Percentiles rank a stretch among this genome's conserved stretches.
These are phyloP conservation scores for Amiota mariae DNA, from an alignment of 2,888 invertebrate species.

Conservation along the genomic window DNA sequence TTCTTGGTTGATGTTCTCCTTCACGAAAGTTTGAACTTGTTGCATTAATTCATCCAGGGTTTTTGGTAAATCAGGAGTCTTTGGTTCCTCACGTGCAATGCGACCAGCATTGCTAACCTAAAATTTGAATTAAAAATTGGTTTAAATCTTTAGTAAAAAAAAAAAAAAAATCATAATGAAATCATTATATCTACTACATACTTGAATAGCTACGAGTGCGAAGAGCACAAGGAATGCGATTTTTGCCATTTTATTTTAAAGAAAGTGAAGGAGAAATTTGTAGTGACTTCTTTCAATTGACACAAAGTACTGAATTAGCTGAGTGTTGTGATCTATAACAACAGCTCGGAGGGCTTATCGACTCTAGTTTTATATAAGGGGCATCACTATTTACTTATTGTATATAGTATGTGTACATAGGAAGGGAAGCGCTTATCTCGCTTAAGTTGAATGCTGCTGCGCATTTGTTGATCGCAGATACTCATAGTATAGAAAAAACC, in stretches of 20 bases:
- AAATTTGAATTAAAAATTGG: constrained; percentile 1
- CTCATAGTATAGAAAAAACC: neutral
- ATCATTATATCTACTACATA: neutral
- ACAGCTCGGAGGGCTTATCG: constrained; percentile 27
- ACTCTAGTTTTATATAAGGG: neutral
- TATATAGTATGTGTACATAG: constrained; percentile 13
- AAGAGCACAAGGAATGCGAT: constrained; percentile 22
- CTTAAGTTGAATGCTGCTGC: constrained; percentile 21
- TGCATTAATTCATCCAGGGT: neutral
- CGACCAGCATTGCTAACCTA: constrained; percentile 20
- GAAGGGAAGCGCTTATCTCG: constrained; percentile 25
- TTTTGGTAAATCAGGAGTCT: neutral
- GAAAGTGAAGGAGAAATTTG: neutral
- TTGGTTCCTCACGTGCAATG: constrained; percentile 23
- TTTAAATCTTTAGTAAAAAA: neutral
- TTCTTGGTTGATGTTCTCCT: constrained; percentile 17
- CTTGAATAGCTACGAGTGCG: constrained; percentile 21
- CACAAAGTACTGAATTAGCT: constrained; percentile 20
- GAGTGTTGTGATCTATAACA: neutral
- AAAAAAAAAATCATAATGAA: neutral
- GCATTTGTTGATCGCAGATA: constrained; percentile 19
- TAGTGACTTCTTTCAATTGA: neutral
- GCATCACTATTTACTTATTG: neutral
- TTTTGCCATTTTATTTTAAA: constrained; percentile 22
- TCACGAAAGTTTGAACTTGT: constrained; percentile 8